Evolutionary conservation across 2,888 invertebrate genomes (phyloP).

Genomic region (Torymus texanus): DNA sequence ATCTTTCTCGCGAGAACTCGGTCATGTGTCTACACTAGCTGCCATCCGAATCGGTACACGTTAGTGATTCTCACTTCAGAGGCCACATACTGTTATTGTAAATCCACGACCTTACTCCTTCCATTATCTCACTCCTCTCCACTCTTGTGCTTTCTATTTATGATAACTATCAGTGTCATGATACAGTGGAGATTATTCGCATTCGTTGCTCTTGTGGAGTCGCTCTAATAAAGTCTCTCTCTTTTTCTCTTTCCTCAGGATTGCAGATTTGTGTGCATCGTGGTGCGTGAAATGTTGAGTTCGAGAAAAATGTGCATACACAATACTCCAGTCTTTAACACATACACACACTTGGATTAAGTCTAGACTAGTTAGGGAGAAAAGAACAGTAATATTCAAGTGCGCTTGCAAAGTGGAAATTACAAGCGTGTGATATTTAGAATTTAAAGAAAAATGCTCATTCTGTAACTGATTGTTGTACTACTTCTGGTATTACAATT

Average conservation of each 20-base stretch:
- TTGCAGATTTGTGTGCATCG: conserved; percentile 40
- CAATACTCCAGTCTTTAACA: conserved; percentile 49
- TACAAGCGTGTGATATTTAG: conserved; percentile 55
- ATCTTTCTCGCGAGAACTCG: too few relatives aligned
- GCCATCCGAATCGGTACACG: background rate
- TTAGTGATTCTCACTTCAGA: background rate
- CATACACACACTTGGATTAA: conserved; percentile 20
- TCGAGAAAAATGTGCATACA: conserved; percentile 23
- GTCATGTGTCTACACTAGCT: too few relatives aligned
- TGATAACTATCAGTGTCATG: conserved; percentile 9
- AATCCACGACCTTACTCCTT: background rate
- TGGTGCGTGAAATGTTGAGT: conserved; percentile 41
- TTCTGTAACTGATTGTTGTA: conserved; percentile 36
- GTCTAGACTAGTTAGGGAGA: conserved; percentile 35
- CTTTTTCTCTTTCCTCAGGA: conserved; percentile 39
- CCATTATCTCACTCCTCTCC: background rate
- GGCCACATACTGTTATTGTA: too few relatives aligned
- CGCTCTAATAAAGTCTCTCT: conserved; percentile 28
- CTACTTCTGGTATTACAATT: conserved; percentile 54
- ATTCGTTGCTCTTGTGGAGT: background rate
- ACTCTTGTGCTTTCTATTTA: conserved; percentile 5
- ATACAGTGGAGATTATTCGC: conserved; percentile 12
- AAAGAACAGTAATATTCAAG: conserved; percentile 52
- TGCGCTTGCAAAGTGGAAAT: conserved; percentile 45
- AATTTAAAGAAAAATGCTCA: conserved; percentile 41